These are phyloP conservation scores for Tamias sibiricus DNA, from an alignment of 2,113 vertebrate species.

Conservation along the genomic window DNA sequence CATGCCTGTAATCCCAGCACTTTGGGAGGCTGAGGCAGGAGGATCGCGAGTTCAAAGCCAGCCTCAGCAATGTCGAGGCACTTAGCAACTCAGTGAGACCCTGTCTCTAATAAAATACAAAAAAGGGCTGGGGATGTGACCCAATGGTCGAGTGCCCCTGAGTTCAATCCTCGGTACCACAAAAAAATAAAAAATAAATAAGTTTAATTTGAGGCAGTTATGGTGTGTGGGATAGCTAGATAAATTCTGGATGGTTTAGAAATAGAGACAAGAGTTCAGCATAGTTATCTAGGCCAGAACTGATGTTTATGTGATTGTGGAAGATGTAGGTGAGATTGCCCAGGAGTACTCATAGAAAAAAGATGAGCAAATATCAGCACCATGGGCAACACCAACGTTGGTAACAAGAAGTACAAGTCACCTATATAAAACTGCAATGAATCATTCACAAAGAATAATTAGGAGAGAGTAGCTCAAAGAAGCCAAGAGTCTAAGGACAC, in stretches of 20 bases:
- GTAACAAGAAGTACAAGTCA: neutral
- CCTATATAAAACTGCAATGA: neutral
- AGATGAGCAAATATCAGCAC: neutral
- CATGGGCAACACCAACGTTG: neutral
- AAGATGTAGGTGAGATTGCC: neutral
- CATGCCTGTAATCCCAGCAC: too few relatives aligned
- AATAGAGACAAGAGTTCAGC: neutral
- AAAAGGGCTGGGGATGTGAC: too few relatives aligned
- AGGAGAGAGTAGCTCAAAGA: neutral
- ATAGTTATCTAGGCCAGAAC: neutral
- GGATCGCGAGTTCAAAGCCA: too few relatives aligned
- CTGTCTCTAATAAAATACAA: too few relatives aligned
- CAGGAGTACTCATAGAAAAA: neutral
- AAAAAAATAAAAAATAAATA: too few relatives aligned
- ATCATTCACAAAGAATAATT: constrained; percentile 16
- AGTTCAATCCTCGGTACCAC: too few relatives aligned
- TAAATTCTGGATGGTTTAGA: neutral
- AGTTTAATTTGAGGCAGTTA: neutral
- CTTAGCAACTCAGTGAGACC: too few relatives aligned
- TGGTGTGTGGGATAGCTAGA: neutral
- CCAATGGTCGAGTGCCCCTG: too few relatives aligned
- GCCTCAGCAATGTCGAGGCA: too few relatives aligned
- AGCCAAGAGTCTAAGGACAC: neutral
- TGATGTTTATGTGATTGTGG: neutral
- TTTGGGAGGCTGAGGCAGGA: too few relatives aligned